Evolutionary conservation across 2,113 vertebrate species (phyloP).

Genomic region (Hoplias malabaricus): DNA sequence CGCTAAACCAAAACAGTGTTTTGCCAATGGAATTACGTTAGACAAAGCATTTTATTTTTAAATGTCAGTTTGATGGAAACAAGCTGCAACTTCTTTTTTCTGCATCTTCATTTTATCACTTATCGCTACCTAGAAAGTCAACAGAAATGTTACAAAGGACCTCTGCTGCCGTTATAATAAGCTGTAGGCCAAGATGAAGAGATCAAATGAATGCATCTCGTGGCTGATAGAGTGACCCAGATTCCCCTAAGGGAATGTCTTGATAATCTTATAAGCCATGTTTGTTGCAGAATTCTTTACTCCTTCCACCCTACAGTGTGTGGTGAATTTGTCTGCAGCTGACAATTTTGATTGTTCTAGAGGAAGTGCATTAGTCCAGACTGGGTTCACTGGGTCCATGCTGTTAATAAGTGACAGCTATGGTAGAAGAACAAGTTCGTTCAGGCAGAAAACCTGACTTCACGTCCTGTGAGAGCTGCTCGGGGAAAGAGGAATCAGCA

Average conservation of each 20-base stretch:
- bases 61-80: too few relatives aligned
- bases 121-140: too few relatives aligned
- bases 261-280: neutral
- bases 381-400: conserved; percentile 42
- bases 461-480: neutral
- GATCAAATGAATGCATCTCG: neutral
- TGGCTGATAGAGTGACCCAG: neutral
- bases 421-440: neutral
- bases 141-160: neutral
- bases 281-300: neutral
- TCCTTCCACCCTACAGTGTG: neutral
- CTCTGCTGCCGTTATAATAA: neutral
- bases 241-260: too few relatives aligned
- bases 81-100: too few relatives aligned
- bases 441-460: neutral
- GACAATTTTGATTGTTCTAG: neutral
- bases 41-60: too few relatives aligned
- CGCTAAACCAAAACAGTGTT: too few relatives aligned
- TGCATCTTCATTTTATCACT: too few relatives aligned
- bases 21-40: too few relatives aligned
- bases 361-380: conserved; percentile 25
- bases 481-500: neutral
- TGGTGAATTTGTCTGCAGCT: neutral
- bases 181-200: neutral
- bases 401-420: conserved; percentile 51